These are phyloP conservation scores for Thunnus albacares DNA, from an alignment of 2,797 vertebrate genomes.

Conservation along the genomic window DNA sequence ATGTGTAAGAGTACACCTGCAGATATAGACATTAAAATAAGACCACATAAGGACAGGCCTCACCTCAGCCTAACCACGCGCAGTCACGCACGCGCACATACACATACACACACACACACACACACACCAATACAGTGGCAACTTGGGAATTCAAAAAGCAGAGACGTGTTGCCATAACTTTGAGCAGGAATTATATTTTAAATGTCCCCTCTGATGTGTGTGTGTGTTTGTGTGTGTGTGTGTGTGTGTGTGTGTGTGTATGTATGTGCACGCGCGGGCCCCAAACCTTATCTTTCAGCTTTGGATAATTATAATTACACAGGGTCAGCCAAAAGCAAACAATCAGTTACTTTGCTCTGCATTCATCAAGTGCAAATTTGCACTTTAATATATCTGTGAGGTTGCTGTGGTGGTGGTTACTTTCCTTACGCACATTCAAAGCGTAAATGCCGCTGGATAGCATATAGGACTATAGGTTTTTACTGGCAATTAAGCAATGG, in stretches of 20 bases:
- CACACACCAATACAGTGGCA: slow-evolving; percentile 41
- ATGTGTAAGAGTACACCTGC: slow-evolving; percentile 14
- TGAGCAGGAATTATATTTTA: slow-evolving; percentile 89
- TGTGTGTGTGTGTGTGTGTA: slow-evolving; percentile 60
- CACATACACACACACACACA: background rate
- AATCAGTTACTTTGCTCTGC: slow-evolving; percentile 64
- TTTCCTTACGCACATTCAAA: slow-evolving; percentile 40
- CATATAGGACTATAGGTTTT: slow-evolving; percentile 12
- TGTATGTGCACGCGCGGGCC: slow-evolving; percentile 84
- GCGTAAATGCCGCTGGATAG: slow-evolving; percentile 6
- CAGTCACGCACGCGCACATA: background rate
- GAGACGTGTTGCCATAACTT: slow-evolving; percentile 81
- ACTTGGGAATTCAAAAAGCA: slow-evolving; percentile 65
- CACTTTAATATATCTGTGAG: slow-evolving; percentile 61
- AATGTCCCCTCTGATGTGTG: slow-evolving; percentile 85
- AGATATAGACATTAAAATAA: slow-evolving; percentile 37
- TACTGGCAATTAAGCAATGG: slow-evolving; percentile 36
- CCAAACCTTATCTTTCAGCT: slow-evolving; percentile 73
- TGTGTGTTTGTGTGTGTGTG: background rate
- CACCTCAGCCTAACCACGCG: slow-evolving; percentile 15
- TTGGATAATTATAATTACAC: slow-evolving; percentile 76
- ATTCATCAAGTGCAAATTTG: slow-evolving; percentile 54
- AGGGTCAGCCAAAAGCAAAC: slow-evolving; percentile 78
- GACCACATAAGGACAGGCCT: slow-evolving; percentile 35
- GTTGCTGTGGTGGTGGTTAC: slow-evolving; percentile 30